Evolutionary conservation across 2,113 vertebrate genomes (phyloP).

Genomic region (Phycodurus eques): DNA sequence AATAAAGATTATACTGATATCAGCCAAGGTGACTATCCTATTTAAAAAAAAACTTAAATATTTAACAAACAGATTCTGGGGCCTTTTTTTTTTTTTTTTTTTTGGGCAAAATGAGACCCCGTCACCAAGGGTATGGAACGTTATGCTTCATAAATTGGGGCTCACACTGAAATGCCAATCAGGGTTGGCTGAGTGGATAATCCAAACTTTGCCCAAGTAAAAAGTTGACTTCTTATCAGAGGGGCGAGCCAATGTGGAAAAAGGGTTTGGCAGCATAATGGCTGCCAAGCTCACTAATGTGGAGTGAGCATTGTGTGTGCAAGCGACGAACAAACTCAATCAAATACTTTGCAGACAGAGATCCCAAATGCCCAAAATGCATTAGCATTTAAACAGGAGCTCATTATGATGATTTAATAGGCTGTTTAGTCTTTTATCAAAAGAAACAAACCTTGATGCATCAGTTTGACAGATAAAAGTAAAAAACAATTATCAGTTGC

Average conservation of each 20-base stretch:
- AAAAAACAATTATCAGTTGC: constrained; percentile 15
- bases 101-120: too few relatives aligned
- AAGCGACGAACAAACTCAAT: constrained; percentile 34
- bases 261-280: constrained; percentile 4
- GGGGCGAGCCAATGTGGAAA: neutral
- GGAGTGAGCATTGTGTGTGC: constrained; percentile 25
- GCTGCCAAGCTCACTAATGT: constrained; percentile 5
- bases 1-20: too few relatives aligned
- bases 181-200: neutral
- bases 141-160: neutral
- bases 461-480: constrained; percentile 10
- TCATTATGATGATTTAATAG: constrained; percentile 46
- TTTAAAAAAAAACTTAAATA: too few relatives aligned
- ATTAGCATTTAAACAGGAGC: constrained; percentile 60
- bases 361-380: constrained; percentile 23
- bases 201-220: neutral
- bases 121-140: too few relatives aligned
- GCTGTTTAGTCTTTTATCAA: constrained; percentile 45
- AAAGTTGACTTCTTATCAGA: constrained; percentile 8
- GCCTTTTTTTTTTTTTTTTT: too few relatives aligned
- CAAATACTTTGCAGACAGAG: constrained; percentile 37
- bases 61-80: too few relatives aligned
- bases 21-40: too few relatives aligned
- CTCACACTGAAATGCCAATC: neutral
- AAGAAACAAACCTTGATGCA: constrained; percentile 26